Evolutionary conservation across 2,113 vertebrate species (phyloP).

Genomic region (Ellobius talpinus): DNA sequence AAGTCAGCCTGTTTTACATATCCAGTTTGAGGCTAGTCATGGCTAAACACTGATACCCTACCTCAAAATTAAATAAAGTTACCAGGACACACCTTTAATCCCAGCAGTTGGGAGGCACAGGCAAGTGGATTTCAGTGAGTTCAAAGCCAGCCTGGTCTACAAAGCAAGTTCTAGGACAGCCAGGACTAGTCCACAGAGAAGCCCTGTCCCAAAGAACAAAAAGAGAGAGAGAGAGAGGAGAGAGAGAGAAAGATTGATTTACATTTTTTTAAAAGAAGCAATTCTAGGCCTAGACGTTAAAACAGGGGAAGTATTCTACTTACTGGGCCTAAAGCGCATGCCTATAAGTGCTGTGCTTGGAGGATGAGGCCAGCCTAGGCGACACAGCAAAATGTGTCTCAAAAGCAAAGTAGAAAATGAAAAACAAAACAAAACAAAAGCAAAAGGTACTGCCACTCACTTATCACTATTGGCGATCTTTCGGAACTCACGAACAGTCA

Average conservation of each 20-base stretch:
- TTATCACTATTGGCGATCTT: conserved; percentile 96
- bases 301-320: conserved; percentile 59
- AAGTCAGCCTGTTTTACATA: not conserved
- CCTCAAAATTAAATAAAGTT: not conserved
- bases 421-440: not conserved
- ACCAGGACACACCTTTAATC: too few species aligned
- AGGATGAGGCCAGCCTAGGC: not conserved
- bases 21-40: not conserved
- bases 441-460: conserved; percentile 85
- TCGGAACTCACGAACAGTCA: conserved; percentile 96
- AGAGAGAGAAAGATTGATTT: not conserved
- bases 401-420: not conserved
- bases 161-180: too few species aligned
- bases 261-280: not conserved
- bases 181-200: too few species aligned
- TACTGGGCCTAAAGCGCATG: not conserved
- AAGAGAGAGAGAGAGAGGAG: too few species aligned
- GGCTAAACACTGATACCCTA: not conserved
- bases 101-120: too few species aligned
- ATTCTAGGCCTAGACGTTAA: fast-evolving
- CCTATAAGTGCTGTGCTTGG: not conserved
- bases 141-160: too few species aligned
- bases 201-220: too few species aligned
- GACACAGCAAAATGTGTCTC: not conserved
- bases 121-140: too few species aligned